Evolutionary conservation across 2,113 vertebrate genomes (phyloP), one percentile per base, ranked within the genome.

Genomic region (Anarrhichthys ocellatus): DNA sequence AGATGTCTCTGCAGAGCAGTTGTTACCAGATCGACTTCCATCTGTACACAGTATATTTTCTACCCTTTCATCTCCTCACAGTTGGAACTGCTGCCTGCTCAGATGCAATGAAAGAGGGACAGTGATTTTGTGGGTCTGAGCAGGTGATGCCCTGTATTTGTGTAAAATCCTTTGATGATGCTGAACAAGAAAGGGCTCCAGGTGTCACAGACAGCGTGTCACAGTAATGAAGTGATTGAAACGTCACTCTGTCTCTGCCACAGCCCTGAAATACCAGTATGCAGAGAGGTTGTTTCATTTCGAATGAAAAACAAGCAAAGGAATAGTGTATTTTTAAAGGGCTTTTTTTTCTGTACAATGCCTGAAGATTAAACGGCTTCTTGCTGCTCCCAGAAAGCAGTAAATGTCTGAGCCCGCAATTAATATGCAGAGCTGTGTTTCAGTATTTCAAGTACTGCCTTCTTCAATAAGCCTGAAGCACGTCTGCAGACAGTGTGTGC

Each of bases 151-250:
- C 20, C 61, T 70, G 80, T 52, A 17, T 89, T 82, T 87, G 90
- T 89, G 87, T 76, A 2, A 52, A 74, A 81, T 18, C 89, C 89
- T 93, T 94, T 94, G 92, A 93, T 91, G 89, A 7, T 80, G 79
- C 71, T 38, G 74, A 87, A 79, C 82, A 87, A 87, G 74, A 92
- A 64, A 76, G 81, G 88, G 89, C 34, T 79, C 78, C 93, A 94
- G 93, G 93, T 94, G 92, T 89, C 77, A 64, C 69, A 67, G 69
- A 54, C 32, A 0, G 58, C 9, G 42, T n/a, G 58, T 66, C 61
- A 73, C 50, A 22, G 22, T 3, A 38, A 61, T 24, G 76, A 71
- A 82, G 61, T 34, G 80, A 85, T 74, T 20, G 59, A 69, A 62
- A 83, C 54, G 75, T 88, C 72, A 80, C 61, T 34, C 2, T 42